Evolutionary conservation across 2,888 invertebrate species (phyloP), one percentile per base, ranked within the genome.

Genomic region (Urechis unicinctus): DNA sequence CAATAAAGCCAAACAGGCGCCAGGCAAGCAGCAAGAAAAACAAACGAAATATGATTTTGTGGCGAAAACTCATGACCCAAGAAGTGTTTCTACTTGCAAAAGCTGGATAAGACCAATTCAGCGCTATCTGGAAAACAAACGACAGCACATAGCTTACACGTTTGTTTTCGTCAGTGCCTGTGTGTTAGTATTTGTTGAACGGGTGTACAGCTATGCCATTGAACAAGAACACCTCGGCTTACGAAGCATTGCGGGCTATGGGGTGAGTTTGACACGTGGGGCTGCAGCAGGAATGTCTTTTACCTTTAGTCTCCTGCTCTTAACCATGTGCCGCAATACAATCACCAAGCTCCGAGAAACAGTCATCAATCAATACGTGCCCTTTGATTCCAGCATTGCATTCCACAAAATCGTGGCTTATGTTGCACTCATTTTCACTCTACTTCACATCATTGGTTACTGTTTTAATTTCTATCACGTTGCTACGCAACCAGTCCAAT

Each of bases 231-330:
- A 84, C 68, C 77, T 79, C 26, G 85, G 85, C 17, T 72, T 84
- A n/a, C 72, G 84, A 52, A 79, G 80, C 56, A 80, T 85, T 61
- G 82, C 83, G 56, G 83, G 84, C 25, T 81, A 82, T 65, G 84
- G 84, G 9, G 82, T 85, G 22, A 81, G 83, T 25, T 66, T 84
- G 21, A 83, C 84, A 1, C 73, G 84, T 63, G 85, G 84, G 24
- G 83, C 84, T 1, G 85, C 85, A 1, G 84, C 84, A 4, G 83
- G 81, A 2, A 83, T 84, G 81, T 84, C 84, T 81, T 84, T 85
- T 68, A 80, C 82, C 26, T 84, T 56, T 28, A 81, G 83, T 1
- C 78, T 82, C 1, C 73, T 85, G 9, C 73, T 85, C 41, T 69
- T 85, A 21, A 84, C 83, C 9, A 84, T 85, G 83, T 84, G 84